phyloP scores from a whole-genome alignment of 2,113 vertebrate genomes.

The Rhinoptilus africanus region DNA sequence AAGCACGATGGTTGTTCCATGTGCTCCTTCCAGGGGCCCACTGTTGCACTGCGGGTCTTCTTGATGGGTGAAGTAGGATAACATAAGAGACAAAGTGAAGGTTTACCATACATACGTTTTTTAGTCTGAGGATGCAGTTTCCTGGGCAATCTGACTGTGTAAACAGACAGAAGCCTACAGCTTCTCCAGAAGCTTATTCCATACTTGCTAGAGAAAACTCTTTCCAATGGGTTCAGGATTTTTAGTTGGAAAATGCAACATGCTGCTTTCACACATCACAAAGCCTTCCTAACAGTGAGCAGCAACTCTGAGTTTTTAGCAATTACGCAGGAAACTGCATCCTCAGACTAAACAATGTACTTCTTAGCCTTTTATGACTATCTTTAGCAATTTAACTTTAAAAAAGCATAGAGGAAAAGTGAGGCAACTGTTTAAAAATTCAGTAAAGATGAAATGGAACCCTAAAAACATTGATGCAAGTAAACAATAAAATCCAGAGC shows the following conservation, averaged over 20 bases:
- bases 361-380: too few relatives aligned
- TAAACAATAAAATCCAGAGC: neutral
- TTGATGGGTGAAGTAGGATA: neutral
- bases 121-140: neutral
- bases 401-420: neutral
- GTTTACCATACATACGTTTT: neutral
- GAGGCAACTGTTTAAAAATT: neutral
- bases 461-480: neutral
- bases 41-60: neutral
- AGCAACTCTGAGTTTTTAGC: neutral
- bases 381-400: too few relatives aligned
- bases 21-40: neutral
- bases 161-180: neutral
- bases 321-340: neutral
- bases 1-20: rapidly evolving
- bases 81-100: neutral
- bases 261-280: neutral
- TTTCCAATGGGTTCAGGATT: neutral
- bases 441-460: neutral
- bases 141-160: neutral
- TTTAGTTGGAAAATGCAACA: neutral
- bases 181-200: neutral
- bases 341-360: neutral
- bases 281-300: neutral
- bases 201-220: neutral